Evolutionary conservation across 2,113 vertebrate species (phyloP).

Genomic region (Xenopus laevis): DNA sequence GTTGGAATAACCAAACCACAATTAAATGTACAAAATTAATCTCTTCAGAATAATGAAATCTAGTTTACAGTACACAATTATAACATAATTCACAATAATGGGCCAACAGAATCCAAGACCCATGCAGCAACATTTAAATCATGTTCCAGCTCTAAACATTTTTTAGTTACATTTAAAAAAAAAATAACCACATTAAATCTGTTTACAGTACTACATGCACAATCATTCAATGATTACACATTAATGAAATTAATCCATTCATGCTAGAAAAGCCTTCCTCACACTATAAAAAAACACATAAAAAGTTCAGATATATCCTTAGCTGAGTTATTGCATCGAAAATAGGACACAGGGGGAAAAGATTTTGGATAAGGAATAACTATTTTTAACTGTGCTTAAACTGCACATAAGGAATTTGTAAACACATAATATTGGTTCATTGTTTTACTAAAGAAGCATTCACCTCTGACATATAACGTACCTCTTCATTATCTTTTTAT

Average conservation of each 20-base stretch:
- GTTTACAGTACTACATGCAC: slow-evolving; percentile 91
- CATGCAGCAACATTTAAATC: slow-evolving; percentile 71
- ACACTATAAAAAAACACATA: slow-evolving; percentile 55
- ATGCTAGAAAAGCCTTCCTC: slow-evolving; percentile 66
- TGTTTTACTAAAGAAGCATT: background rate
- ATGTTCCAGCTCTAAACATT: slow-evolving; percentile 85
- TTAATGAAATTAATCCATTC: slow-evolving; percentile 71
- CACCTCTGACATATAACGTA: background rate
- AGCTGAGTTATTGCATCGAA: slow-evolving; percentile 61
- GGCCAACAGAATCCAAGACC: slow-evolving; percentile 61
- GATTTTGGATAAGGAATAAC: background rate
- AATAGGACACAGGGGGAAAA: slow-evolving; percentile 57
- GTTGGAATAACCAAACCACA: slow-evolving; percentile 71
- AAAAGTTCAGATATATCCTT: slow-evolving; percentile 37
- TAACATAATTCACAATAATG: slow-evolving; percentile 45
- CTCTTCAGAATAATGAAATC: slow-evolving; percentile 60
- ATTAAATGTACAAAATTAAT: slow-evolving; percentile 54
- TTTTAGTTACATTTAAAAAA: slow-evolving; percentile 84
- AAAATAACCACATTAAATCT: slow-evolving; percentile 80
- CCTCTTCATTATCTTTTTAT: background rate
- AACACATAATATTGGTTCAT: background rate
- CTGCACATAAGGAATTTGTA: slow-evolving; percentile 40
- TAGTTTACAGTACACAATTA: slow-evolving; percentile 61
- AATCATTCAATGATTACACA: slow-evolving; percentile 85
- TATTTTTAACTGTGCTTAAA: no score